These are phyloP conservation scores for Gymnarchus niloticus DNA, from an alignment of 2,113 vertebrate genomes.

Conservation along the genomic window DNA sequence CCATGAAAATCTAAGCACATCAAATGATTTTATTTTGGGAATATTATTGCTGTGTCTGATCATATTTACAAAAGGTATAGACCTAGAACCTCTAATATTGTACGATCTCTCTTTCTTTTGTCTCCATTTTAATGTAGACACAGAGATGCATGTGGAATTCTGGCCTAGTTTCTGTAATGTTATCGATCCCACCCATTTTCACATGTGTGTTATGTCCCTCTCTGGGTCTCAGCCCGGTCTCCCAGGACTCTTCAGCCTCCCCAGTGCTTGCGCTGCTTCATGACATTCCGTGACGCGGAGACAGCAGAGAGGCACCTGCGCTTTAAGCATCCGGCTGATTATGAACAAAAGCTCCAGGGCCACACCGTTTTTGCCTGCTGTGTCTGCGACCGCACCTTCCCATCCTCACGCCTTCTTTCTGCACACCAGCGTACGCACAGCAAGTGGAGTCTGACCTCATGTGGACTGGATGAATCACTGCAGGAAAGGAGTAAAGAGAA, in stretches of 20 bases:
- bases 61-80: not conserved
- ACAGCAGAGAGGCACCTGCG: slow-evolving; percentile 30
- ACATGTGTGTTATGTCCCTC: not conserved
- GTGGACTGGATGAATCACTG: not conserved
- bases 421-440: slow-evolving; percentile 32
- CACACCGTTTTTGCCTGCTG: slow-evolving; percentile 33
- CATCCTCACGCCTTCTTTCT: slow-evolving; percentile 31
- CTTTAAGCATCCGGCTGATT: slow-evolving; percentile 32
- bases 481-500: not conserved
- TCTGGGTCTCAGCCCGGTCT: not conserved
- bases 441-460: slow-evolving; percentile 21
- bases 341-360: slow-evolving; percentile 24
- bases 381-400: slow-evolving; percentile 28
- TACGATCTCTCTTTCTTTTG: not conserved
- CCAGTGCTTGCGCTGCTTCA: slow-evolving; percentile 31
- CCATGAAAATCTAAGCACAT: not conserved
- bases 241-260: slow-evolving; percentile 21
- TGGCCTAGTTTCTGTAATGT: not conserved
- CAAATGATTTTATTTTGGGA: not conserved
- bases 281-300: slow-evolving; percentile 32
- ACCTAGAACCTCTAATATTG: not conserved
- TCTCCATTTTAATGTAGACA: not conserved
- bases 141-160: not conserved
- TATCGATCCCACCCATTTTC: not conserved
- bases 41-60: not conserved